Evolutionary conservation across 2,113 vertebrate genomes (phyloP).

Genomic region (Psittacula cyanocephala): DNA sequence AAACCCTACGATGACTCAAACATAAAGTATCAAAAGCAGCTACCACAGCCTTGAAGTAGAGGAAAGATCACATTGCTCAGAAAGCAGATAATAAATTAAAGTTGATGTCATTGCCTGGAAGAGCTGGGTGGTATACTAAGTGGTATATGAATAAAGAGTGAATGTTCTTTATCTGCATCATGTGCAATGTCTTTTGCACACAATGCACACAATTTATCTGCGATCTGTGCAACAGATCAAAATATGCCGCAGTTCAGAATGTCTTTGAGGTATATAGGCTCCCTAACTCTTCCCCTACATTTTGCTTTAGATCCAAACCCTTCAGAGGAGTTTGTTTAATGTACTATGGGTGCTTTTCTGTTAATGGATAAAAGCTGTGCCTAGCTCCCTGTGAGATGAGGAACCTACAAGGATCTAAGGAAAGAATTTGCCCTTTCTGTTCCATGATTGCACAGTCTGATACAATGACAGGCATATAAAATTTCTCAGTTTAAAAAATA

Average conservation of each 20-base stretch:
- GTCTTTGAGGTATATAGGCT: neutral
- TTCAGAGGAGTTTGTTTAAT: neutral
- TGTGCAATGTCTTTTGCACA: neutral
- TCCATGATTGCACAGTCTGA: neutral
- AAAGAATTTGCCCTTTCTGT: neutral
- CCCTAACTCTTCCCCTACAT: neutral
- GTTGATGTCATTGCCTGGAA: neutral
- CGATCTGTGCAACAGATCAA: neutral
- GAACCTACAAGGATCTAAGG: neutral
- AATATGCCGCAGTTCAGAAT: neutral
- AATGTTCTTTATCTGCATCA: neutral
- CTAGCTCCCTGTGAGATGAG: neutral
- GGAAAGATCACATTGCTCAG: neutral
- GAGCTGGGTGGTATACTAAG: neutral
- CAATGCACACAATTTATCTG: neutral
- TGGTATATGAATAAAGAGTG: neutral
- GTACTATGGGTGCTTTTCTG: neutral
- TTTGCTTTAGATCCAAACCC: neutral
- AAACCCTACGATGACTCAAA: neutral
- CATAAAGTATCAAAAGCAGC: neutral
- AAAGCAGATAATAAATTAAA: slow-evolving; percentile 1
- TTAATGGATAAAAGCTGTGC: neutral
- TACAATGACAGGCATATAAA: neutral
- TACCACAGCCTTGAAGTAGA: neutral
- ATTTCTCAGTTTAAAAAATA: neutral